Conservation (phyloP, 2,113 vertebrate genomes). For the Tragelaphus imberbis region DNA sequence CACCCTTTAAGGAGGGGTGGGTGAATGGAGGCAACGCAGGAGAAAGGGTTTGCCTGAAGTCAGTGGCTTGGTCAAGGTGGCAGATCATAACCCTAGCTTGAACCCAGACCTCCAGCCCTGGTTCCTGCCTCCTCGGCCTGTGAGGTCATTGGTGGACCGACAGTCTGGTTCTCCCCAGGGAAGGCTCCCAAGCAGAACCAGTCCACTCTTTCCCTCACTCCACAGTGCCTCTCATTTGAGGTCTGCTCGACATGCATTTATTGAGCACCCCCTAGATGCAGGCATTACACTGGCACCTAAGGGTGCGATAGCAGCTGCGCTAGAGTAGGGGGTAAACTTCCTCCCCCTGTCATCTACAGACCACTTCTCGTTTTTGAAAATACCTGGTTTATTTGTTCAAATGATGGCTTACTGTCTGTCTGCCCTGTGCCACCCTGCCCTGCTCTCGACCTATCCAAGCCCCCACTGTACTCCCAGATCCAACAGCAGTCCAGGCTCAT, state of each 20-base stretch:
- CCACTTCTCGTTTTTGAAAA: not conserved
- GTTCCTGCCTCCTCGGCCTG: not conserved
- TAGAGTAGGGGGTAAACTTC: not conserved
- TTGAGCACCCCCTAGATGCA: not conserved
- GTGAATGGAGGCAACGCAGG: not conserved
- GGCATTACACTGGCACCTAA: not conserved
- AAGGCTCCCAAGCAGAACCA: not conserved
- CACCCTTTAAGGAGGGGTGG: not conserved
- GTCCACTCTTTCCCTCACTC: not conserved
- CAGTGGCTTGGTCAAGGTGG: not conserved
- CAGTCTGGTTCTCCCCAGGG: not conserved
- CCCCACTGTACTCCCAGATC: not conserved
- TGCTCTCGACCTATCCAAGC: not conserved
- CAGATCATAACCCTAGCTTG: not conserved
- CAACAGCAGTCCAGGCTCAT: not conserved
- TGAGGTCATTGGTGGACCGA: not conserved
- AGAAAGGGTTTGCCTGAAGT: not conserved
- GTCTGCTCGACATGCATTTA: not conserved
- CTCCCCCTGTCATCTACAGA: not conserved
- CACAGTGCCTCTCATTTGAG: not conserved
- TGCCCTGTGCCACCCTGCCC: not conserved
- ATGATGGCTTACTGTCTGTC: not conserved
- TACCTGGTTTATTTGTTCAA: not conserved
- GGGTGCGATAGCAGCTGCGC: accelerated
- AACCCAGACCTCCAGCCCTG: not conserved